Evolutionary conservation across 2,113 vertebrate genomes (phyloP), one percentile per base, ranked within the genome.

Genomic region (Gallinago jamesoni): DNA sequence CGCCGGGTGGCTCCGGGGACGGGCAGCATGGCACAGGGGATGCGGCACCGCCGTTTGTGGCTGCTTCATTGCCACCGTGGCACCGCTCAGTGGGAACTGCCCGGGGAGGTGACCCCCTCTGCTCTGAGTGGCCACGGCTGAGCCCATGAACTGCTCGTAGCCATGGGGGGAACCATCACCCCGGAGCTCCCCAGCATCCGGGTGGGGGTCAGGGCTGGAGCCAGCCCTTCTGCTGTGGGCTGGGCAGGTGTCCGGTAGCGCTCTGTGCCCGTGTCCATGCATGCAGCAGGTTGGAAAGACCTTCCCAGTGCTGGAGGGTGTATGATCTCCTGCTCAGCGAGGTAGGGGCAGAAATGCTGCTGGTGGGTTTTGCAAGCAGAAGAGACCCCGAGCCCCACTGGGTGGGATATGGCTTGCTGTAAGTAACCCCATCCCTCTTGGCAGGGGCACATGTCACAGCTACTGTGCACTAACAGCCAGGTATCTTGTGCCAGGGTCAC

Each of bases 1-100:
- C 2, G 0, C 1, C 0, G 1, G 55, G 17, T 0, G 0, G 59
- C 92, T 35, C 53, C 0, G 1, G 78, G 74, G 37, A 73, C 0
- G 0, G 69, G 55, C 79, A 52, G 43, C 0, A 1, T 50, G 74
- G 88, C 73, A 57, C 66, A 4, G 48, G 59, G 63, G 31, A 83
- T 1, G 3, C 1, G 0, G 35, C 33, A 39, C 19, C 33, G 3
- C 43, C 0, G 1, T 27, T 43, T 1, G 0, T 6, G 31, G 67
- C 62, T 17, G 57, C 43, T 63, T 41, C 5, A 2, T 59, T 45
- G 69, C 37, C 48, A 3, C 41, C 1, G 1, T 2, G 4, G 2
- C 2, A 57, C 39, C 4, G 5, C 56, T 30, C 0, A 2, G 13
- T 20, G 50, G 67, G 50, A 15, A 31, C 24, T 0, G 0, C 30